These are phyloP conservation scores for Callopanchax toddi DNA, from an alignment of 2,113 vertebrate genomes.

Conservation along the genomic window DNA sequence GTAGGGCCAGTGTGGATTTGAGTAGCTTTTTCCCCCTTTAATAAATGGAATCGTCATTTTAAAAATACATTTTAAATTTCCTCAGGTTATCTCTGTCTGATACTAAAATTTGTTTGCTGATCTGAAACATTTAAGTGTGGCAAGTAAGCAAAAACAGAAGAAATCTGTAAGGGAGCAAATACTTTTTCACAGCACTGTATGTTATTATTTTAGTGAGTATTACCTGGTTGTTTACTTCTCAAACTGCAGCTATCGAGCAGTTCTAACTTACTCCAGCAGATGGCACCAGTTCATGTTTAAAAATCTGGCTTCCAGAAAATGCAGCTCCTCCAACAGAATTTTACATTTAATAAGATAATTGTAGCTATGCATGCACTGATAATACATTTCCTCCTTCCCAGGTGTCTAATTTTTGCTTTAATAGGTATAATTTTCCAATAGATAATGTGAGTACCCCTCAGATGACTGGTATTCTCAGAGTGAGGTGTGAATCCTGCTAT, in stretches of 20 bases:
- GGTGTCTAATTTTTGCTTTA: conserved; percentile 35
- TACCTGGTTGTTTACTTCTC: no score
- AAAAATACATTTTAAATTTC: no score
- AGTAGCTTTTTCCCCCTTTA: no score
- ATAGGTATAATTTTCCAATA: conserved; percentile 47
- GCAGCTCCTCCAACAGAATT: conserved; percentile 13
- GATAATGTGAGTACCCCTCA: conserved; percentile 11
- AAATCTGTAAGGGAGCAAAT: no score
- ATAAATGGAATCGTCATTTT: no score
- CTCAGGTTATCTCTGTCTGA: no score
- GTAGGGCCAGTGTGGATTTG: no score
- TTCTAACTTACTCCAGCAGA: conserved; percentile 39
- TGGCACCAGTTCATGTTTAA: conserved; percentile 45
- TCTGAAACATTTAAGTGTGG: no score
- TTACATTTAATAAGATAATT: conserved; percentile 46
- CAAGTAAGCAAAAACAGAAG: no score
- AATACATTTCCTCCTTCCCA: conserved; percentile 18
- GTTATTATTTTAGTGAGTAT: no score
- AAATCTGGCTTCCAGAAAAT: background rate
- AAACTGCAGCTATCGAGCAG: background rate
- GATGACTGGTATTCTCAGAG: conserved; percentile 31
- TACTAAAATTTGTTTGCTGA: no score
- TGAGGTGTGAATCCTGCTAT: conserved; percentile 28
- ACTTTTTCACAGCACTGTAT: no score
- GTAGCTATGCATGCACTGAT: conserved; percentile 31